Base-by-base conservation (phyloP, 2,113 vertebrate species). In the Vulpes vulpes region DNA sequence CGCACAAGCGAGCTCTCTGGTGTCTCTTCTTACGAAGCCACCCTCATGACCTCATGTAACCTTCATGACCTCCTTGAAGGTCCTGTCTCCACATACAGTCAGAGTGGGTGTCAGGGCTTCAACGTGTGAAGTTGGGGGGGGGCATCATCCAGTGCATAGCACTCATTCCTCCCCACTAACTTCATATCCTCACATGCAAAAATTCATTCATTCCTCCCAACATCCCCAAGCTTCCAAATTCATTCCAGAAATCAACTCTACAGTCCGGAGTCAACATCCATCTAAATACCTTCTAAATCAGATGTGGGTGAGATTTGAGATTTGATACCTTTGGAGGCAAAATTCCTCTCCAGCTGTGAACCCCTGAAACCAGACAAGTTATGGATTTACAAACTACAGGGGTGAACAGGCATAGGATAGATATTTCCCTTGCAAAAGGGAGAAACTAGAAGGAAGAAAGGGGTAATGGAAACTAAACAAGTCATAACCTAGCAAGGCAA, bases 1-100 rank as follows among this genome's bases (percentile, higher is more conserved):
- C 51, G 9, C 25, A 19, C 22, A 8, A 76, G 8, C 0, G 11
- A 19, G 2, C 1, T 35, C 16, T 74, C 74, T 60, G 0, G 1
- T 38, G 17, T 82, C 59, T 69, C 23, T 76, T 59, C 32, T 38
- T 74, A 53, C 11, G 25, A 43, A 53, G 11, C 6, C 16, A 43
- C 1, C 2, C 2, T 10, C 27, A 35, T 16, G 59, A 76, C 2
- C n/a, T 81, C 51, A 38, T 3, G 8, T 89, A 69, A 38, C 14
- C 1, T 59, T 49, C 16, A 35, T 16, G 17, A 38, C 17, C 8
- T 82, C 16, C 5, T 62, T 55, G 62, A 17, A n/a, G 8, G 3
- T 20, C 38, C 32, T 74, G 43, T n/a, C 27, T 57, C 5, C 51
- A 92, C 62, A 76, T 53, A 23, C 0, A 71, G 35, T 69, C 22